Evolutionary conservation across 2,888 invertebrate species (phyloP), one percentile per base, ranked within the genome.

Genomic region (Alitta virens): DNA sequence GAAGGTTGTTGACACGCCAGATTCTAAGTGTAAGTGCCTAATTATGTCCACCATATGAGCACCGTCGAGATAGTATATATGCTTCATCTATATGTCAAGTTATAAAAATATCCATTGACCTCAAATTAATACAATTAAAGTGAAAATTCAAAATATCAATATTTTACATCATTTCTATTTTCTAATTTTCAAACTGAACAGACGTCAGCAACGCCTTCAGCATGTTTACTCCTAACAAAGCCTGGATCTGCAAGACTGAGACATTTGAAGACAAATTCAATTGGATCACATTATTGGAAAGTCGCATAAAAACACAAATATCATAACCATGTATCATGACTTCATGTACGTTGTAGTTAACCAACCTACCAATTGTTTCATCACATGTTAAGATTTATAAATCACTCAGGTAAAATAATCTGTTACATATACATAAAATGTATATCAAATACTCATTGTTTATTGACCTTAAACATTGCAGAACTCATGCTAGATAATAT

Each of bases 11-110:
- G 78, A 78, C 59, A 70, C 79, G 26, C 75, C 78, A 1, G 76
- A 79, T 62, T 75, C 78, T 1, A 79, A 78, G 68, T 75, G 80
- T 80, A 69, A 71, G 76, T 57, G n/a, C n/a, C n/a, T n/a, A n/a
- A n/a, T n/a, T n/a, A n/a, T n/a, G n/a, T n/a, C n/a, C n/a, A n/a
- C n/a, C n/a, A n/a, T n/a, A n/a, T n/a, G n/a, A n/a, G n/a, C n/a
- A n/a, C n/a, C n/a, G n/a, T n/a, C n/a, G n/a, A n/a, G n/a, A n/a
- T n/a, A n/a, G n/a, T n/a, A n/a, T n/a, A n/a, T n/a, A n/a, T n/a
- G n/a, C n/a, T n/a, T n/a, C n/a, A n/a, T n/a, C n/a, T n/a, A n/a
- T n/a, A n/a, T n/a, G n/a, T 40, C 40, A 40, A 40, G 40, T 16
- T 40, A 40, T 40, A 16, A 40, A 40, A 40, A 16, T 16, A 40